Evolutionary conservation across 2,888 invertebrate species (phyloP), one percentile per base, ranked within the genome.

Genomic region (Punctoribates punctum): DNA sequence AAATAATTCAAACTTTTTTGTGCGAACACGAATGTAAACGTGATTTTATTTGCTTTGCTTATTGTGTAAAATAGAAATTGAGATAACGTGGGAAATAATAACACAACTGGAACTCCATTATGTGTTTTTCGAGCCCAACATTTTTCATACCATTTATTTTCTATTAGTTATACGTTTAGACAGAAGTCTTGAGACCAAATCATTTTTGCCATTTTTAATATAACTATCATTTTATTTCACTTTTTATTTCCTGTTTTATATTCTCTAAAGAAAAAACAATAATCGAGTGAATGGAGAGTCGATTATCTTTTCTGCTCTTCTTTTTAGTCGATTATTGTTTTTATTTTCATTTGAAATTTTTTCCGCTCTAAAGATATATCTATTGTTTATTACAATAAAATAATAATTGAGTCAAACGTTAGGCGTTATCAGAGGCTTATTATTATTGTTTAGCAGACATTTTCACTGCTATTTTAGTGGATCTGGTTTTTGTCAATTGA

Each of bases 401-500:
- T 57, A 57, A 60, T 60, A 27, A 27, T 60, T 60, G 34, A 67
- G 65, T 67, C 38, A 67, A 34, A 67, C 34, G 65, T 67, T 38
- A 67, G 38, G 11, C 34, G 29, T 34, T n/a, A 67, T 67, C n/a
- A 67, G 42, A 42, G 42, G 29, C 34, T 67, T 67, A 67, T 38
- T 72, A 72, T 72, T 48, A 72, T 72, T 72, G 48, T 15, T 72
- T 46, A 48, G 48, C 46, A 72, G 46, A 72, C 48, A 46, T 70
- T 67, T 67, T 34, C 20, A 67, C 38, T 72, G 70, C 13, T 17
- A 38, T 70, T 11, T 48, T 20, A 25, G 72, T 67, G 42, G n/a
- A 42, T 72, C 72, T 72, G 72, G 48, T 72, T 72, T 48, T 72
- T 38, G 48, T 72, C 72, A 72, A 48, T 72, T 48, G 70, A 20